These are phyloP conservation scores for Wiebesia pumilae DNA, from an alignment of 1,140 invertebrate species.

Conservation along the genomic window DNA sequence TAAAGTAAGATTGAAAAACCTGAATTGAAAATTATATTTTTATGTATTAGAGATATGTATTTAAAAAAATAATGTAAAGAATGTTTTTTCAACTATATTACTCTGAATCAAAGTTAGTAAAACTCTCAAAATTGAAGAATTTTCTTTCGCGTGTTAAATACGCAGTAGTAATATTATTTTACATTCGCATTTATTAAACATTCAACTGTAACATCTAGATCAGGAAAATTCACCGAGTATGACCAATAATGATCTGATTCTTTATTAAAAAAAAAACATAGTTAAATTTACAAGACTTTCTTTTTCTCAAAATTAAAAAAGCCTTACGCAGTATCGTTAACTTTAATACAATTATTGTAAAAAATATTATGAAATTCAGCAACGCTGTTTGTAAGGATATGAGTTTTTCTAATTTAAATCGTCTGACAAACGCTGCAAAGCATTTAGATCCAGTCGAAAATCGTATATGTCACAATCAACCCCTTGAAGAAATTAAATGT, in stretches of 20 bases:
- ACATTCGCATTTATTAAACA: background rate
- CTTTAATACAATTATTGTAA: slow-evolving; percentile 26
- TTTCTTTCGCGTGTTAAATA: background rate
- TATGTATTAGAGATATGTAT: slow-evolving; percentile 38
- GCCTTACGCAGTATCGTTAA: background rate
- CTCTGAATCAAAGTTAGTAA: background rate
- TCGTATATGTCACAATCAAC: slow-evolving; percentile 52
- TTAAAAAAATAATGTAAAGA: slow-evolving; percentile 39
- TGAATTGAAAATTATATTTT: slow-evolving; percentile 18
- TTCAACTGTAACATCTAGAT: background rate
- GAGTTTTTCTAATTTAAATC: background rate
- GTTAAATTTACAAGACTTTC: slow-evolving; percentile 9
- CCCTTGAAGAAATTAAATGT: slow-evolving; percentile 55
- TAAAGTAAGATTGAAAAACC: slow-evolving; percentile 25
- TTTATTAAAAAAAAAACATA: slow-evolving; percentile 15
- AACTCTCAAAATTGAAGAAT: slow-evolving; percentile 17
- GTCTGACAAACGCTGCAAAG: slow-evolving; percentile 54
- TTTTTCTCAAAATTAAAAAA: background rate
- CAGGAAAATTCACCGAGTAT: slow-evolving; percentile 2
- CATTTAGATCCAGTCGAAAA: slow-evolving; percentile 59
- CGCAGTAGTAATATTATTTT: slow-evolving; percentile 6
- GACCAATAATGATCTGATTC: background rate
- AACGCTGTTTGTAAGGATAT: slow-evolving; percentile 3
- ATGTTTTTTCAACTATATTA: slow-evolving; percentile 36
- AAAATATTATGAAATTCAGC: slow-evolving; percentile 1